A percentile compares a stretch with the other conserved stretches of the same genome.
phyloP scores from a whole-genome alignment of 2,888 invertebrate genomes.

The Microdon myrmicae region DNA sequence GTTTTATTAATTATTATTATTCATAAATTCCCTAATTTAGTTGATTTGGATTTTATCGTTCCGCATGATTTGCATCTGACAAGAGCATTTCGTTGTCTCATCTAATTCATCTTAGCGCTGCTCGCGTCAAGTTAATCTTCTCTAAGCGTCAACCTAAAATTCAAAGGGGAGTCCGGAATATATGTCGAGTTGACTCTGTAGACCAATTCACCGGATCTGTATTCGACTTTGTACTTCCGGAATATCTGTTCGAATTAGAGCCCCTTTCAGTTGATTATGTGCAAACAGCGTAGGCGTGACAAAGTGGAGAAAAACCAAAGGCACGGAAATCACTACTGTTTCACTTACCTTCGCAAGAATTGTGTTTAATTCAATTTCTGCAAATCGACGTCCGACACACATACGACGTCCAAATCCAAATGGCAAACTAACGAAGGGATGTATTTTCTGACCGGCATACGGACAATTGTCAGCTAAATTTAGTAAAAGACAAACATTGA shows the following conservation, averaged over 20 bases:
- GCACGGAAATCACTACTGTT: not conserved
- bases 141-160: conserved; percentile 72
- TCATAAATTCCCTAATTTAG: no score
- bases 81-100: no score
- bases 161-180: conserved; percentile 77
- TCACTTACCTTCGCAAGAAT: conserved; percentile 75
- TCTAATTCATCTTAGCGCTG: no score
- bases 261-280: no score
- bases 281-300: conserved; percentile 24
- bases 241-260: no score
- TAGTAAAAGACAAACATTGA: not conserved
- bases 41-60: no score
- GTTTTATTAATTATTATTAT: no score
- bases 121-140: conserved; percentile 57
- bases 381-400: conserved; percentile 83
- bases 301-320: not conserved
- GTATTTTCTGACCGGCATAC: conserved; percentile 70
- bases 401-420: conserved; percentile 82
- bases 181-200: conserved; percentile 81
- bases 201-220: conserved; percentile 74
- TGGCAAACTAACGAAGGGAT: conserved; percentile 79
- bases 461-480: conserved; percentile 57
- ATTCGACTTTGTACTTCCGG: conserved; percentile 76
- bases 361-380: conserved; percentile 81
- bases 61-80: no score